Conservation (phyloP, 2,113 vertebrate genomes). For the Pavo muticus region DNA sequence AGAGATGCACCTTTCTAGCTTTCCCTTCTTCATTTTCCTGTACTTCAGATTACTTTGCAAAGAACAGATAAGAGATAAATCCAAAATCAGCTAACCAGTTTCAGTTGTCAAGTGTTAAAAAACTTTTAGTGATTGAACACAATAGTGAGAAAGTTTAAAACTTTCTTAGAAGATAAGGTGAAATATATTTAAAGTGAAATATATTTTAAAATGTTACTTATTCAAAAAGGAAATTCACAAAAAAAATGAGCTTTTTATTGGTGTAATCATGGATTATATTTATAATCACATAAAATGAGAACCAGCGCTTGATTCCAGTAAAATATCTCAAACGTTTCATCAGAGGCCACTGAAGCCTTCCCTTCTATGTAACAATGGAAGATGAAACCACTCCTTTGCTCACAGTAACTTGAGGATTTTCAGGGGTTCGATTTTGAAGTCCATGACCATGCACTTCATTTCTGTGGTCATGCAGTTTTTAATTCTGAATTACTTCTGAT, state of each 20-base stretch:
- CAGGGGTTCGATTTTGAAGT: background rate
- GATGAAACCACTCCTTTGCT: background rate
- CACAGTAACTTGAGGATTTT: background rate
- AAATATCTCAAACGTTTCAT: background rate
- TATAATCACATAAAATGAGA: background rate
- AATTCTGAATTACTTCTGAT: background rate
- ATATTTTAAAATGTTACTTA: background rate
- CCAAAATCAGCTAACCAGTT: background rate
- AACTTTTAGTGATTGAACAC: background rate
- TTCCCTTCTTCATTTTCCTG: background rate
- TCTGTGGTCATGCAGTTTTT: background rate
- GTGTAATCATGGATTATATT: background rate
- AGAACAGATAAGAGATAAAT: background rate
- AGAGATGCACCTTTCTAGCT: background rate
- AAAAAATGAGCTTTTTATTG: background rate
- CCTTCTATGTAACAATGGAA: background rate
- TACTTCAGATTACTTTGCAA: background rate
- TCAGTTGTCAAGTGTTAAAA: background rate
- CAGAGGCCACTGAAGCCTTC: background rate
- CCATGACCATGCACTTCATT: background rate
- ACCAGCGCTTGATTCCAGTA: background rate
- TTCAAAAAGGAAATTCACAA: background rate
- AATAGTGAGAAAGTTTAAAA: background rate
- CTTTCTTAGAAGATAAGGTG: background rate
- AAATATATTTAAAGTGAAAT: background rate